Evolutionary conservation across 1,140 invertebrate species (phyloP).

Genomic region (Polyergus mexicanus): DNA sequence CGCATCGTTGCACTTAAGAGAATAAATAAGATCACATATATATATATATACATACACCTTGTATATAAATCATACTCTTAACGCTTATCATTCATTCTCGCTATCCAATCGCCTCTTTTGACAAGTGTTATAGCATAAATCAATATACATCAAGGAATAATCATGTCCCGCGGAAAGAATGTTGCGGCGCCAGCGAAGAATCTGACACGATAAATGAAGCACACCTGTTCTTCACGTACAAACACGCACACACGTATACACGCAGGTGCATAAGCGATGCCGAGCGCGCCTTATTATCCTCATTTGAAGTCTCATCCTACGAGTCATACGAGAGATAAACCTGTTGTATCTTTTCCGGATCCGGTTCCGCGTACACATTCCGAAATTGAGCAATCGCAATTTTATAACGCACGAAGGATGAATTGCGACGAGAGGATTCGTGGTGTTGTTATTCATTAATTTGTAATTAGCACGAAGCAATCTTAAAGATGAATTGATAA

Average conservation of each 20-base stretch:
- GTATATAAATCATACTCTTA: too few species aligned
- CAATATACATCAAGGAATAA: constrained; percentile 46
- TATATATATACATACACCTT: too few species aligned
- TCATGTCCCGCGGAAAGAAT: constrained; percentile 37
- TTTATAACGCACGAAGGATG: constrained; percentile 26
- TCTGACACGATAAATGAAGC: constrained; percentile 45
- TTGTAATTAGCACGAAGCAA: background rate
- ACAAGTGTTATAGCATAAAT: constrained; percentile 27
- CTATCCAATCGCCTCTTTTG: background rate
- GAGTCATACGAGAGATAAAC: constrained; percentile 51
- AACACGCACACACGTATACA: background rate
- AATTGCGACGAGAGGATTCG: background rate
- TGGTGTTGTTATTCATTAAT: background rate
- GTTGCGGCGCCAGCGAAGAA: constrained; percentile 20
- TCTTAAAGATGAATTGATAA: background rate
- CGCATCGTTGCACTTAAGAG: too few species aligned
- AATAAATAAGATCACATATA: too few species aligned
- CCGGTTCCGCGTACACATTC: constrained; percentile 36
- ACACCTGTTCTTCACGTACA: constrained; percentile 46
- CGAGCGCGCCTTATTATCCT: constrained; percentile 49
- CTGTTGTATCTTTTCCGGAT: constrained; percentile 62
- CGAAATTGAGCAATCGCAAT: constrained; percentile 49
- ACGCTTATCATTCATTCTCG: background rate
- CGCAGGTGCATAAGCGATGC: constrained; percentile 6
- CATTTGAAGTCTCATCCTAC: constrained; percentile 44